These are phyloP conservation scores for Drosophila nr. perissopoda DNA, from an alignment of 2,888 invertebrate species.

Conservation along the genomic window DNA sequence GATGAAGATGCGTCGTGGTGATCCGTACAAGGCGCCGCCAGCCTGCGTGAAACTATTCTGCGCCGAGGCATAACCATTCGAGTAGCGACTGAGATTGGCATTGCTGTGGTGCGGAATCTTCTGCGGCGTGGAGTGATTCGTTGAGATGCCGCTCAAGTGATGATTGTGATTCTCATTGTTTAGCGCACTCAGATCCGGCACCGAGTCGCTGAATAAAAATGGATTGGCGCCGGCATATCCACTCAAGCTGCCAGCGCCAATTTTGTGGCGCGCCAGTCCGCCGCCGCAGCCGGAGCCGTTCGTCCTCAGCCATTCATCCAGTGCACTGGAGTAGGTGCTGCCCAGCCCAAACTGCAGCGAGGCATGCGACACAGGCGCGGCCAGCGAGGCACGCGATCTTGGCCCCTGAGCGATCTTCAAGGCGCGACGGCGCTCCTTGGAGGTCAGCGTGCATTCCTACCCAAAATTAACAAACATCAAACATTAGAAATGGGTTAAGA, in stretches of 20 bases:
- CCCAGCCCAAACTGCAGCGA: constrained; percentile 84
- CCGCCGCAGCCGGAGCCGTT: constrained; percentile 83
- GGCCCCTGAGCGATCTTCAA: constrained; percentile 85
- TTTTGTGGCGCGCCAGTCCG: constrained; percentile 85
- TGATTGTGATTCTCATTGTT: constrained; percentile 84
- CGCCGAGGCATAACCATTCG: constrained; percentile 82
- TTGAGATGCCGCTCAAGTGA: constrained; percentile 82
- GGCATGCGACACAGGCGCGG: constrained; percentile 84
- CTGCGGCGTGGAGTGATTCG: constrained; percentile 84
- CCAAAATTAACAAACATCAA: constrained; percentile 8
- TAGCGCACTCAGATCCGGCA: constrained; percentile 84
- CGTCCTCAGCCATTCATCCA: constrained; percentile 86
- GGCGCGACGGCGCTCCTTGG: constrained; percentile 88
- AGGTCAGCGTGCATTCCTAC: constrained; percentile 87
- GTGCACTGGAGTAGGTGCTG: constrained; percentile 86
- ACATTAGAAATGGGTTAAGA: neutral
- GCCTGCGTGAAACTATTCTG: constrained; percentile 82
- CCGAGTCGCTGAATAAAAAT: constrained; percentile 84
- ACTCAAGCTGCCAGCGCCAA: constrained; percentile 81
- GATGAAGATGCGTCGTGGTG: constrained; percentile 83
- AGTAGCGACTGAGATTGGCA: constrained; percentile 82
- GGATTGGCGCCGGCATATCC: constrained; percentile 84
- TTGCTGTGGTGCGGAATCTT: constrained; percentile 83
- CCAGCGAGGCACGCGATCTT: constrained; percentile 84
- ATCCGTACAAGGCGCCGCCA: constrained; percentile 78